These are phyloP conservation scores for Paragorgia papillata DNA, from an alignment of 92 coral and sea anemone species.

Conservation along the genomic window DNA sequence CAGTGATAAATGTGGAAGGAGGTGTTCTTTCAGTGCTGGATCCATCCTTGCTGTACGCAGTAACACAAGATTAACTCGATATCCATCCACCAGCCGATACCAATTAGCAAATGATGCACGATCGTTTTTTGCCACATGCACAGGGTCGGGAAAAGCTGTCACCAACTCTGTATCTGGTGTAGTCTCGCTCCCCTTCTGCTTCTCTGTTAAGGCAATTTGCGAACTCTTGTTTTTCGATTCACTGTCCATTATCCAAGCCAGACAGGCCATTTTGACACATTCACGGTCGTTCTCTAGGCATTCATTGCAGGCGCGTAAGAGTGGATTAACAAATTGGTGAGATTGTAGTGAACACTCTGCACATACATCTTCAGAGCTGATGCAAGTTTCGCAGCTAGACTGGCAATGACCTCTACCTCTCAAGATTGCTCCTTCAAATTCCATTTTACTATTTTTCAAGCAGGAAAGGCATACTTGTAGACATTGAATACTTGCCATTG, in stretches of 20 bases:
- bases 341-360: slow-evolving; percentile 41
- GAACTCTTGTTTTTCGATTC: slow-evolving; percentile 60
- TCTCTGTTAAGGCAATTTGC: slow-evolving; percentile 45
- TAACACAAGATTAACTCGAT: slow-evolving; percentile 59
- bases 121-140: slow-evolving; percentile 58
- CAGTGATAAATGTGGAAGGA: slow-evolving; percentile 58
- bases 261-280: slow-evolving; percentile 55
- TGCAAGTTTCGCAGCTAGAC: slow-evolving; percentile 50
- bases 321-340: slow-evolving; percentile 55
- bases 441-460: slow-evolving; percentile 49
- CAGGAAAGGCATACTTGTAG: too few species aligned
- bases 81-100: slow-evolving; percentile 56
- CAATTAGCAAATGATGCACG: slow-evolving; percentile 59
- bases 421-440: slow-evolving; percentile 49
- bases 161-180: neutral
- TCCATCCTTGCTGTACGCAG: slow-evolving; percentile 60
- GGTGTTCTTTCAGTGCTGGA: slow-evolving; percentile 46
- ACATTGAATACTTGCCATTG: too few species aligned
- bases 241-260: slow-evolving; percentile 59
- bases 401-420: slow-evolving; percentile 61
- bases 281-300: slow-evolving; percentile 20
- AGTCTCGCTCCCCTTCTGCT: slow-evolving; percentile 28
- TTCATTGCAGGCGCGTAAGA: slow-evolving; percentile 58
- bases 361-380: slow-evolving; percentile 35
- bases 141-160: slow-evolving; percentile 59